Conservation (phyloP, 1,140 invertebrate species). For the Danaus melanippus region DNA sequence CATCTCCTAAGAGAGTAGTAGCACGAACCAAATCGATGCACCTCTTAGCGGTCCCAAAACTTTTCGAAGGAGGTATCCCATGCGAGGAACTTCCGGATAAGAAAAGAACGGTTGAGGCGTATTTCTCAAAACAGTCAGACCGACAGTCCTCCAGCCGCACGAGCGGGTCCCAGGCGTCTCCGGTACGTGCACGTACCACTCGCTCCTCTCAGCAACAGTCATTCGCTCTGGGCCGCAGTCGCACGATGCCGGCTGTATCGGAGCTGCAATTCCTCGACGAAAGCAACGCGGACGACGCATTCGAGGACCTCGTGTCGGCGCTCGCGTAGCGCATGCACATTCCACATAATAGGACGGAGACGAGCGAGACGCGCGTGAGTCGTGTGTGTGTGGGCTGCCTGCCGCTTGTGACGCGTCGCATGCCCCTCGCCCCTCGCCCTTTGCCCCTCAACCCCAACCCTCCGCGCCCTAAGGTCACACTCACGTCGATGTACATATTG, state of each 20-base stretch:
- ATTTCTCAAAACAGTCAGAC: slow-evolving; percentile 74
- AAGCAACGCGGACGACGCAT: slow-evolving; percentile 82
- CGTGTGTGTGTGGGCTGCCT: slow-evolving; percentile 66
- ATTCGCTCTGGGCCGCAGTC: slow-evolving; percentile 77
- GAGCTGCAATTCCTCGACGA: slow-evolving; percentile 78
- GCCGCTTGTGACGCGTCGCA: slow-evolving; percentile 54
- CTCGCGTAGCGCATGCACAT: slow-evolving; percentile 57
- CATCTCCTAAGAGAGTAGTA: slow-evolving; percentile 63
- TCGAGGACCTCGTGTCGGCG: slow-evolving; percentile 81
- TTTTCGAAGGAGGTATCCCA: slow-evolving; percentile 84
- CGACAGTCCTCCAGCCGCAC: slow-evolving; percentile 15
- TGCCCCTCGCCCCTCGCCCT: slow-evolving; percentile 24
- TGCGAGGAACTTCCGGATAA: slow-evolving; percentile 82
- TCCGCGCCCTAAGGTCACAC: slow-evolving; percentile 13
- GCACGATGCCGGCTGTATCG: slow-evolving; percentile 80
- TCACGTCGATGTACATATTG: slow-evolving; percentile 32
- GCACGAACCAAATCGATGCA: slow-evolving; percentile 82
- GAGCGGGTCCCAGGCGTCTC: slow-evolving; percentile 27
- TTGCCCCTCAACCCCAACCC: slow-evolving; percentile 12
- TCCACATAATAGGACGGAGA: slow-evolving; percentile 58
- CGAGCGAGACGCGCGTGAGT: slow-evolving; percentile 65
- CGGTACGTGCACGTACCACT: slow-evolving; percentile 40
- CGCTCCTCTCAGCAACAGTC: slow-evolving; percentile 58
- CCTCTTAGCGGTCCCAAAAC: slow-evolving; percentile 78
- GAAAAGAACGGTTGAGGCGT: slow-evolving; percentile 85